Percentiles rank a stretch among this genome's conserved stretches.
Evolutionary conservation across 2,113 vertebrate species (phyloP).

Genomic region (Protobothrops flavoviridis): DNA sequence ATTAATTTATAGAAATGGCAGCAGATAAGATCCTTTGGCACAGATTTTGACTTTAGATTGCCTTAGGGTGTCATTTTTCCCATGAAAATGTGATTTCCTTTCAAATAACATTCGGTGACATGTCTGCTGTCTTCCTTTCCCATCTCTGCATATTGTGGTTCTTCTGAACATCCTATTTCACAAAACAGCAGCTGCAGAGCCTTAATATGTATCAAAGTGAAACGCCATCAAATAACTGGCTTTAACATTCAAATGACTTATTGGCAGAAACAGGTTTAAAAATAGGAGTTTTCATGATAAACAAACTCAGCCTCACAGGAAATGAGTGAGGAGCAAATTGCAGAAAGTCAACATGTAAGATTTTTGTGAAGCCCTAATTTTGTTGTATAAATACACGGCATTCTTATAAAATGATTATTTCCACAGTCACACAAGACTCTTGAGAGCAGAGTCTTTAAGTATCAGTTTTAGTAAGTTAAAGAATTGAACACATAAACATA

Average conservation of each 20-base stretch:
- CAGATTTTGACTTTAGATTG: conserved; percentile 18
- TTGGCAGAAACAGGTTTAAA: conserved; percentile 77
- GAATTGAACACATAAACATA: background rate
- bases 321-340: conserved; percentile 82
- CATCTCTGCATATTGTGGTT: background rate
- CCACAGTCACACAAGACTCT: background rate
- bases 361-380: conserved; percentile 39
- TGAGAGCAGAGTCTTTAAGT: background rate
- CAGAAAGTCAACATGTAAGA: conserved; percentile 47
- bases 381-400: conserved; percentile 32
- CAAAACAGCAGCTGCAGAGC: rapidly evolving
- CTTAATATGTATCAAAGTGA: background rate
- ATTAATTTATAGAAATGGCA: background rate
- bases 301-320: conserved; percentile 87
- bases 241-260: conserved; percentile 56
- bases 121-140: background rate
- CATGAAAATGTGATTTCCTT: background rate
- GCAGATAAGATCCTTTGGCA: background rate
- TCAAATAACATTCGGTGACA: background rate
- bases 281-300: conserved; percentile 81
- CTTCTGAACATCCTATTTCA: background rate
- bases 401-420: background rate
- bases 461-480: background rate
- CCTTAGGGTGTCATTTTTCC: conserved; percentile 20
- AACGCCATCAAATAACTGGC: conserved; percentile 24